These are phyloP conservation scores for Ophion ventricosus DNA, from an alignment of 2,888 invertebrate species.

Conservation along the genomic window DNA sequence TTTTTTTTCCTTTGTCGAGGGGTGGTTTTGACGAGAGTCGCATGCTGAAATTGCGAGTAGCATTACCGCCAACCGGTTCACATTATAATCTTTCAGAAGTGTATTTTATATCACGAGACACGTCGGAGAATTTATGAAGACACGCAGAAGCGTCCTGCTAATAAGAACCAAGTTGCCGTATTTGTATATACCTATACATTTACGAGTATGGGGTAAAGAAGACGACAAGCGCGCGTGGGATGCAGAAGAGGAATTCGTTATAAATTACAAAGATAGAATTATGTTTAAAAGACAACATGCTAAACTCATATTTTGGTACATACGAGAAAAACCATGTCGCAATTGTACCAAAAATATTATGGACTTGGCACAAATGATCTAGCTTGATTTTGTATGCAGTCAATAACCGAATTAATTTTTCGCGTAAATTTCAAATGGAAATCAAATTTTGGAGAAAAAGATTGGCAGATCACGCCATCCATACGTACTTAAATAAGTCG, in stretches of 20 bases:
- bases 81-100: conserved; percentile 48
- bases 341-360: background rate
- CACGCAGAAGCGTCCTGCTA: conserved; percentile 6
- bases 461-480: background rate
- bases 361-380: background rate
- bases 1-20: conserved; percentile 36
- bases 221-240: background rate
- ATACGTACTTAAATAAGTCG: no score
- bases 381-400: background rate
- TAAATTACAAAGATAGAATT: conserved; percentile 23
- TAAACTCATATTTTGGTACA: background rate
- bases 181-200: background rate
- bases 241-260: conserved; percentile 10
- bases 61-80: conserved; percentile 1
- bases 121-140: conserved; percentile 42
- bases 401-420: background rate
- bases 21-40: conserved; percentile 3
- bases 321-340: background rate
- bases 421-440: background rate
- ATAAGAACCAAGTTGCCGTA: conserved; percentile 26
- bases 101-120: conserved; percentile 49
- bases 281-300: background rate
- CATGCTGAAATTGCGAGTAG: background rate
- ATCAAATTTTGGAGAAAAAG: background rate
- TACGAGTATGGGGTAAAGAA: background rate